phyloP scores from a whole-genome alignment of 2,888 invertebrate genomes.

The Protonemura montana region DNA sequence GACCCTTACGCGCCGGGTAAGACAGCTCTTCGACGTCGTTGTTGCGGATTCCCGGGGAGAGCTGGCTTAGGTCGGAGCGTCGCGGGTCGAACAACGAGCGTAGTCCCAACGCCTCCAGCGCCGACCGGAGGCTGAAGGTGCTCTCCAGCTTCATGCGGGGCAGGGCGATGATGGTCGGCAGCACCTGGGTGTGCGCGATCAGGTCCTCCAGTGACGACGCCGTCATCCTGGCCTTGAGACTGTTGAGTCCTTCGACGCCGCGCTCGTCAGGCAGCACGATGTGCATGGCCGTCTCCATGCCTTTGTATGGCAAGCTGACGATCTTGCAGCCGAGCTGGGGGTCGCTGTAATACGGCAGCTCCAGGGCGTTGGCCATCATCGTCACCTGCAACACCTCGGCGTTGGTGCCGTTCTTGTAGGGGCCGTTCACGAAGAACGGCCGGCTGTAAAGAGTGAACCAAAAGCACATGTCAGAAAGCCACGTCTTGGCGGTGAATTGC shows the following conservation, averaged over 20 bases:
- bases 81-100: constrained; percentile 68
- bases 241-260: constrained; percentile 59
- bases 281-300: constrained; percentile 68
- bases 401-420: constrained; percentile 48
- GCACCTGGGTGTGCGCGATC: constrained; percentile 60
- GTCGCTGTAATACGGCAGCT: constrained; percentile 67
- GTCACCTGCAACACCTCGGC: constrained; percentile 58
- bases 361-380: constrained; percentile 73
- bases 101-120: constrained; percentile 68
- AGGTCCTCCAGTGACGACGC: constrained; percentile 62
- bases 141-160: constrained; percentile 69
- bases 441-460: constrained; percentile 58
- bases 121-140: constrained; percentile 63
- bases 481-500: too few relatives aligned
- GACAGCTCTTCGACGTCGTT: background rate
- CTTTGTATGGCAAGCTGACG: constrained; percentile 76
- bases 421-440: constrained; percentile 61
- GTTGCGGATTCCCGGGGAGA: constrained; percentile 61
- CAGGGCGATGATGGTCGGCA: constrained; percentile 63
- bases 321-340: constrained; percentile 66
- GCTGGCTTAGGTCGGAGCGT: constrained; percentile 72
- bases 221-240: constrained; percentile 62
- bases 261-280: constrained; percentile 68
- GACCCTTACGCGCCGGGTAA: background rate
- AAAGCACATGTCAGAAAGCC: background rate